Evolutionary conservation across 1,140 invertebrate genomes (phyloP).

Genomic region (Teleogryllus occipitalis): DNA sequence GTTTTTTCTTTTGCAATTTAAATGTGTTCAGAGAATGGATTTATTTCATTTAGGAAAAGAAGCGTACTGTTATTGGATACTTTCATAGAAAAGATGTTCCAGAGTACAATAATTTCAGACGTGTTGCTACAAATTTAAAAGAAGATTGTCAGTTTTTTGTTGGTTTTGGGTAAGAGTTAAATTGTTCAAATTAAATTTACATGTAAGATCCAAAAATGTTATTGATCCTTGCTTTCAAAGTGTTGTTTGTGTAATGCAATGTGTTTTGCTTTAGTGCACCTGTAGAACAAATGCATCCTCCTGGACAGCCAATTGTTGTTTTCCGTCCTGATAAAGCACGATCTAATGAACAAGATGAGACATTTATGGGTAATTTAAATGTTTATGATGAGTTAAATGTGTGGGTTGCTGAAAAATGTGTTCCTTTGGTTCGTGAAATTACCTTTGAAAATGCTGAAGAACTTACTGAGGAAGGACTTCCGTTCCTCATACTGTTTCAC

Average conservation of each 20-base stretch:
- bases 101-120: constrained; percentile 70
- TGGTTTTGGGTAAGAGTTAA: constrained; percentile 74
- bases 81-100: constrained; percentile 75
- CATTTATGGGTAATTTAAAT: constrained; percentile 58
- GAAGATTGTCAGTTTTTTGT: constrained; percentile 94
- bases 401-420: constrained; percentile 86
- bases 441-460: constrained; percentile 99
- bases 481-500: constrained; percentile 98
- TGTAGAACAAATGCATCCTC: constrained; percentile 71
- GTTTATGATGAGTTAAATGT: constrained; percentile 68
- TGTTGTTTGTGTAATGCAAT: neutral
- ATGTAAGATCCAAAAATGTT: neutral
- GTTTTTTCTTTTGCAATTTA: constrained; percentile 9
- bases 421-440: constrained; percentile 82
- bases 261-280: constrained; percentile 34
- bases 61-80: constrained; percentile 88
- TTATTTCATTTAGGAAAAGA: constrained; percentile 52
- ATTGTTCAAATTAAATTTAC: neutral
- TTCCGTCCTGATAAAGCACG: constrained; percentile 69
- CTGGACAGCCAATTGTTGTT: constrained; percentile 66
- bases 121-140: constrained; percentile 79
- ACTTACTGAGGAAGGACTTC: constrained; percentile 95
- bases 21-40: neutral
- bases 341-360: constrained; percentile 73
- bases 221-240: neutral